Evolutionary conservation across 2,888 invertebrate genomes (phyloP), one percentile per base, ranked within the genome.

Genomic region (Neoascia interrupta): DNA sequence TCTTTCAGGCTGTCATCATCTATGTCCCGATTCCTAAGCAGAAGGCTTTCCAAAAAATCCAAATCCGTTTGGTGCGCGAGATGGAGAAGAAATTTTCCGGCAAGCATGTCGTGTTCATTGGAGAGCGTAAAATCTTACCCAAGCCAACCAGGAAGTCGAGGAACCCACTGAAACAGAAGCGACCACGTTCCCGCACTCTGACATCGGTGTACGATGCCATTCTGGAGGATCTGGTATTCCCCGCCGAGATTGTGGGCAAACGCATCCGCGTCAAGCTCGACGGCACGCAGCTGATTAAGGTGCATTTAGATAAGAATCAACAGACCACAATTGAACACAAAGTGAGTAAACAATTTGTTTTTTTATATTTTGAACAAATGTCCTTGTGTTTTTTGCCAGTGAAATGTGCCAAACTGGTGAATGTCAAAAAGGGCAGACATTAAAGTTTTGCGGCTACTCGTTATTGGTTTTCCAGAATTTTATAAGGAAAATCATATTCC

Each of bases 241-340:
- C 99, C 21, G 98, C 99, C 58, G 99, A 99, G 91, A 98, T 99
- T 85, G 98, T 99, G 37, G 99, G 99, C 88, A 99, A 98, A 90
- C 93, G 99, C 82, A 97, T 97, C 87, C 93, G 99, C 83, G 94
- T 99, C 79, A 97, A 96, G 90, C 91, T 98, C 85, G 99, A 99
- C 88, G 99, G 99, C 81, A 95, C 97, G 45, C 95, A 98, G 86
- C 91, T 99, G 82, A 96, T 97, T 88, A 99, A 99, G 91, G 97
- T 99, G 84, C 98, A 98, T 90, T 92, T 99, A 87, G 98, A 98
- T 90, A 99, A 98, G 91, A 96, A 94, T 89, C 98, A 99, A 89
- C 98, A 98, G 90, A 99, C 98, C 81, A 98, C 97, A 84, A 97
- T 99, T 90, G 99, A 99, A 92, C 99, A 99, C 90, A 99, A 99